phyloP scores from a whole-genome alignment of 2,888 invertebrate species.

The Belgica antarctica region DNA sequence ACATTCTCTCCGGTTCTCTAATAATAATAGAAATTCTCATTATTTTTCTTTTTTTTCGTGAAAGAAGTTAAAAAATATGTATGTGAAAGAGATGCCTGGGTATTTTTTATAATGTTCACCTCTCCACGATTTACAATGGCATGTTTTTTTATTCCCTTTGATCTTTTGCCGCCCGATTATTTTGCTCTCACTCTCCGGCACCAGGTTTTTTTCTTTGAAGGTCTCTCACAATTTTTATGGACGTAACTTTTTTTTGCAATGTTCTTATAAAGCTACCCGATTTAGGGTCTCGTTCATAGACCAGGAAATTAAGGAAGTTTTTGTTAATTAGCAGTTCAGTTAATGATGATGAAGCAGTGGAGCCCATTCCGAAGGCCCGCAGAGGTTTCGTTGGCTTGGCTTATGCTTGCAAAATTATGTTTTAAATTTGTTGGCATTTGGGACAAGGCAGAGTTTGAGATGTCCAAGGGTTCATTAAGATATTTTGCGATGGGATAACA shows the following conservation, averaged over 20 bases:
- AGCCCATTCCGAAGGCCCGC: too few relatives aligned
- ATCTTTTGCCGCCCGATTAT: constrained; percentile 43
- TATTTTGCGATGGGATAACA: too few relatives aligned
- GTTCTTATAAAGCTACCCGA: too few relatives aligned
- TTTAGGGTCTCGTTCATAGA: too few relatives aligned
- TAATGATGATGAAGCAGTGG: too few relatives aligned
- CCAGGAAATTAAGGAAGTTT: too few relatives aligned
- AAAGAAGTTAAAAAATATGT: constrained; percentile 10
- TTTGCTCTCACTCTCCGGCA: constrained; percentile 38
- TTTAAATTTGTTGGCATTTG: too few relatives aligned
- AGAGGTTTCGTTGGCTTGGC: too few relatives aligned
- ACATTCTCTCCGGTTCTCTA: background rate
- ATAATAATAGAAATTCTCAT: constrained; percentile 35
- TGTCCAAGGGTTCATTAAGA: too few relatives aligned
- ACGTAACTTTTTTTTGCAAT: constrained; percentile 33
- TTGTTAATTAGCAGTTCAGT: too few relatives aligned
- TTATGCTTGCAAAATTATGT: too few relatives aligned
- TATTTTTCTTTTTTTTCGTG: background rate
- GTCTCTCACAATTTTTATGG: constrained; percentile 17
- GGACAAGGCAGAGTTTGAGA: too few relatives aligned
- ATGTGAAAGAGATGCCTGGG: constrained; percentile 40
- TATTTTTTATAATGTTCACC: constrained; percentile 43
- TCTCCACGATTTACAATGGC: constrained; percentile 43
- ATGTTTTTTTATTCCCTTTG: constrained; percentile 43
- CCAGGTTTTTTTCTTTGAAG: constrained; percentile 34